Evolutionary conservation across 1,140 invertebrate species (phyloP).

Genomic region (Colletes gigas): DNA sequence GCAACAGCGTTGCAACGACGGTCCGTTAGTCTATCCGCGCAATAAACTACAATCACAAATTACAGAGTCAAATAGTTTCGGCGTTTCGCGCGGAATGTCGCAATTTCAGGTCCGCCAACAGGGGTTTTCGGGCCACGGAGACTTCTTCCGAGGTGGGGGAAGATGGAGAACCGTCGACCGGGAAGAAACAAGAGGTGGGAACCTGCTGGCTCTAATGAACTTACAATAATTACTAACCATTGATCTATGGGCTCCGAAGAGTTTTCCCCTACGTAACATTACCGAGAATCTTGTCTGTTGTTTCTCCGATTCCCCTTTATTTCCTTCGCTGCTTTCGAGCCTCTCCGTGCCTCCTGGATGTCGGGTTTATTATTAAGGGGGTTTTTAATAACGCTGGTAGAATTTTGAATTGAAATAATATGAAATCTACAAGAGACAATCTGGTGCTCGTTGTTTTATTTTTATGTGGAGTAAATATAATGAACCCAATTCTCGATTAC

Average conservation of each 20-base stretch:
- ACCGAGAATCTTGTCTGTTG: constrained; percentile 36
- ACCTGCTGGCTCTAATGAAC: constrained; percentile 77
- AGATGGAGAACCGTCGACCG: constrained; percentile 58
- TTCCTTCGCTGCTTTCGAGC: not conserved
- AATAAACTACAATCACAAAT: constrained; percentile 82
- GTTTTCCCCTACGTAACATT: constrained; percentile 68
- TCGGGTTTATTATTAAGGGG: not conserved
- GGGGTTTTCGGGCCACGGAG: constrained; percentile 68
- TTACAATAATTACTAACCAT: constrained; percentile 81
- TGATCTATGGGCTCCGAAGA: constrained; percentile 78
- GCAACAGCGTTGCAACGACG: constrained; percentile 61
- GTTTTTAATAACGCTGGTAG: too few relatives aligned
- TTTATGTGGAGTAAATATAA: too few relatives aligned
- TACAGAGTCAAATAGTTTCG: constrained; percentile 81
- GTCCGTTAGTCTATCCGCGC: constrained; percentile 77
- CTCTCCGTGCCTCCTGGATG: constrained; percentile 4
- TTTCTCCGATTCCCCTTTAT: constrained; percentile 21
- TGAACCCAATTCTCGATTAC: too few relatives aligned
- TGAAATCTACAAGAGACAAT: too few relatives aligned
- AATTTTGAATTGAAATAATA: too few relatives aligned
- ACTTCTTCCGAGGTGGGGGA: constrained; percentile 58
- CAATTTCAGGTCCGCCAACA: constrained; percentile 79
- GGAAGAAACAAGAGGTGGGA: constrained; percentile 36
- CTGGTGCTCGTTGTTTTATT: too few relatives aligned
- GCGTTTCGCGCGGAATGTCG: constrained; percentile 81